Conservation (phyloP, 2,113 vertebrate species). For the Oncorhynchus tshawytscha region DNA sequence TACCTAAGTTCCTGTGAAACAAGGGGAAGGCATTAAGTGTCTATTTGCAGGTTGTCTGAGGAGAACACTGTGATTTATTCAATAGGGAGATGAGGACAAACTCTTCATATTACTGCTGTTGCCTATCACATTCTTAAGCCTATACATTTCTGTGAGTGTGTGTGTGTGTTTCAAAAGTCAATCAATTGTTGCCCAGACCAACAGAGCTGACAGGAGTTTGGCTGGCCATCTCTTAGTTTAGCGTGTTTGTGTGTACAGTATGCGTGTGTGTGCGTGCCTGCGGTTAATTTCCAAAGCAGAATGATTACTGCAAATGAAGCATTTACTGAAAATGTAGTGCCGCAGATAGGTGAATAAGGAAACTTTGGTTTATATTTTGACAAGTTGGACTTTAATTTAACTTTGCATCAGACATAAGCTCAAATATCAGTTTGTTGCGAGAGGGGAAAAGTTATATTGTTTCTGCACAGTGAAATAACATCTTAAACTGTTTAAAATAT, state of each 20-base stretch:
- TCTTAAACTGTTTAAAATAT: slow-evolving; percentile 10
- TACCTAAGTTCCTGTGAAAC: neutral
- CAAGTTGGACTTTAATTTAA: slow-evolving; percentile 30
- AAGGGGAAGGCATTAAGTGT: neutral
- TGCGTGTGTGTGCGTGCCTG: neutral
- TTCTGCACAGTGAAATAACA: neutral
- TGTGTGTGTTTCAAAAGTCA: too few species aligned
- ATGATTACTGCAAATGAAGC: too few species aligned
- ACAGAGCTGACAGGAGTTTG: too few species aligned
- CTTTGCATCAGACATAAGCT: slow-evolving; percentile 27
- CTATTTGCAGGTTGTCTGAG: too few species aligned
- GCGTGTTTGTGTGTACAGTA: neutral
- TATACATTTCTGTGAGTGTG: too few species aligned
- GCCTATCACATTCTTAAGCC: too few species aligned
- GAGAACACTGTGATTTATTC: too few species aligned
- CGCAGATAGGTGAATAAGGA: neutral
- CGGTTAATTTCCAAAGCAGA: too few species aligned
- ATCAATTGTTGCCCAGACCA: too few species aligned
- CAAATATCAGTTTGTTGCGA: slow-evolving; percentile 1
- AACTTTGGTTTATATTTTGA: neutral
- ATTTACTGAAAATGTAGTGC: too few species aligned
- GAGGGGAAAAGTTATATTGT: slow-evolving; percentile 6
- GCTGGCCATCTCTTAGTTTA: neutral
- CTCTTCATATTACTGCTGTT: too few species aligned
- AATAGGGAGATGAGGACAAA: too few species aligned